Conservation (phyloP, 1,140 invertebrate species). For the Fragariocoptes setiger region DNA sequence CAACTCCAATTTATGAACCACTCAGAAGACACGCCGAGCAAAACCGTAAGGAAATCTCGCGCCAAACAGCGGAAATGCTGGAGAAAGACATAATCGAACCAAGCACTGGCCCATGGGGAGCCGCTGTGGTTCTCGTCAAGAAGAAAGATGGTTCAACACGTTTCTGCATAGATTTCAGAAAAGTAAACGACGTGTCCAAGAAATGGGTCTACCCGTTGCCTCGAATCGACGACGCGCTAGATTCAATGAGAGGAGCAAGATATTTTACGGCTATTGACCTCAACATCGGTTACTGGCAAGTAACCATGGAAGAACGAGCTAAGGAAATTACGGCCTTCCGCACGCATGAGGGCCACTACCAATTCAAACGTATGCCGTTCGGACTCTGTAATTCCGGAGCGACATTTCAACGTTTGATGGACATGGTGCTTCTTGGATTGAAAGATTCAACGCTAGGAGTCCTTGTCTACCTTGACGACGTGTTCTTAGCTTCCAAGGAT, state of each 20-base stretch:
- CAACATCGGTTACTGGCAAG: too few species aligned
- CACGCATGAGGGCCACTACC: conserved; percentile 6
- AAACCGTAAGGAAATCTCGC: conserved; percentile 7
- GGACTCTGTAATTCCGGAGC: conserved; percentile 7
- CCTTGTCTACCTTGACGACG: too few species aligned
- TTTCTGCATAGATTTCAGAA: too few species aligned
- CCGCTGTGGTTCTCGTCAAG: conserved; percentile 10
- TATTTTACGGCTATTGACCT: too few species aligned
- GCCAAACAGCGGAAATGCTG: conserved; percentile 10
- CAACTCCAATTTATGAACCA: conserved; percentile 11
- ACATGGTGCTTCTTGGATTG: conserved; percentile 4
- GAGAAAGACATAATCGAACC: conserved; percentile 9
- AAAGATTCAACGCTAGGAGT: too few species aligned
- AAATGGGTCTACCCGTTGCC: too few species aligned
- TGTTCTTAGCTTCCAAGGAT: too few species aligned
- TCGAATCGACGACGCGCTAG: too few species aligned
- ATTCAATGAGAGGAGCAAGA: too few species aligned
- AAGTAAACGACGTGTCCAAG: too few species aligned
- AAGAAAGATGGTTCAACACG: background rate
- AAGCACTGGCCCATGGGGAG: conserved; percentile 8
- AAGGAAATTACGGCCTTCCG: conserved; percentile 8
- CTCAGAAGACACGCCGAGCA: conserved; percentile 5
- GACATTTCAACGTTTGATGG: conserved; percentile 8
- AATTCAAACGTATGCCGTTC: conserved; percentile 8
- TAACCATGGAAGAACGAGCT: too few species aligned